These are phyloP conservation scores for Apis florea DNA, from an alignment of 1,140 invertebrate genomes.

Conservation along the genomic window DNA sequence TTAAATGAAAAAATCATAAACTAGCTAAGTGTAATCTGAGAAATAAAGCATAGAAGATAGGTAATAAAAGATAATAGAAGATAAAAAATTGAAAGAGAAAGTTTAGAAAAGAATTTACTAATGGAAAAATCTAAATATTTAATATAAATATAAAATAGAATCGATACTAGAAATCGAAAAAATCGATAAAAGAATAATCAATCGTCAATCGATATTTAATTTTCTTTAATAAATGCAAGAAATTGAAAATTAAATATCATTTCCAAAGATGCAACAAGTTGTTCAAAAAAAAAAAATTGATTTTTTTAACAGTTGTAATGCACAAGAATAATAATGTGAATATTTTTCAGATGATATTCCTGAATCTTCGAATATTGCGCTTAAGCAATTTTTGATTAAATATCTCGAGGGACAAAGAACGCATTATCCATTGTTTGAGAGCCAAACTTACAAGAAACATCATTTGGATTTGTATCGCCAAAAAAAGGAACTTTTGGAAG, in stretches of 20 bases:
- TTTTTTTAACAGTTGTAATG: background rate
- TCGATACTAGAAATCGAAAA: no score
- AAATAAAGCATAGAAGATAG: no score
- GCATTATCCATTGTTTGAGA: conserved; percentile 36
- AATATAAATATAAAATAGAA: no score
- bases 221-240: background rate
- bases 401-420: conserved; percentile 63
- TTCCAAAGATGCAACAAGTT: background rate
- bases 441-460: conserved; percentile 59
- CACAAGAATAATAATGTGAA: background rate
- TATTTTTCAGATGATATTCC: conserved; percentile 63
- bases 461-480: conserved; percentile 55
- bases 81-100: no score
- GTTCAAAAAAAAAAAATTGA: background rate
- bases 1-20: no score
- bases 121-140: no score
- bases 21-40: no score
- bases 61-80: no score
- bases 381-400: conserved; percentile 63
- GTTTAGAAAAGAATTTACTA: no score
- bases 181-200: no score
- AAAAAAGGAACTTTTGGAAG: conserved; percentile 58
- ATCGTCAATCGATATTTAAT: no score
- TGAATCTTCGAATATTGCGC: conserved; percentile 61
- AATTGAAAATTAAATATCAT: no score